Percentiles rank a stretch among this genome's conserved stretches.
Conservation (phyloP, 1,140 invertebrate genomes). For the Bradysia coprophila region DNA sequence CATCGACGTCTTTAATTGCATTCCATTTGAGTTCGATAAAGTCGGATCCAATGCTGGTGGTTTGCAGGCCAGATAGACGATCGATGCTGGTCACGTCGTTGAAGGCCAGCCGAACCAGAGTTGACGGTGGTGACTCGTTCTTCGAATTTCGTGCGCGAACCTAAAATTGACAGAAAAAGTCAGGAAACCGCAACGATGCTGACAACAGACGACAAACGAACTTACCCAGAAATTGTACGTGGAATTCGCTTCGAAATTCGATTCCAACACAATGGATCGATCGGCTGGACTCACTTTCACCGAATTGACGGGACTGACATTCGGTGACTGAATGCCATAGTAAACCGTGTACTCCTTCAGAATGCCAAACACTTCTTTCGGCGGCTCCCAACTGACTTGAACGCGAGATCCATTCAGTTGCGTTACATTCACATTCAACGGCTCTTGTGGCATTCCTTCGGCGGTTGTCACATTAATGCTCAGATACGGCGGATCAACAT, state of each 20-base stretch:
- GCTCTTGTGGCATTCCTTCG: slow-evolving; percentile 44
- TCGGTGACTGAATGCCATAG: slow-evolving; percentile 21
- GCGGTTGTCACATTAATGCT: slow-evolving; percentile 37
- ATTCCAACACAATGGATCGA: slow-evolving; percentile 28
- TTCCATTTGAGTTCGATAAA: slow-evolving; percentile 40
- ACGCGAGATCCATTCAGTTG: slow-evolving; percentile 43
- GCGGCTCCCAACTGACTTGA: slow-evolving; percentile 44
- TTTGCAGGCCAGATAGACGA: slow-evolving; percentile 32
- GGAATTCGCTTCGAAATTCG: slow-evolving; percentile 35
- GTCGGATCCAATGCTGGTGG: slow-evolving; percentile 26
- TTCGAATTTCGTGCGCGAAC: slow-evolving; percentile 43
- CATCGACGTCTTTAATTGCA: slow-evolving; percentile 32
- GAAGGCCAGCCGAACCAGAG: slow-evolving; percentile 32
- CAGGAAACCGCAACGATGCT: slow-evolving; percentile 1
- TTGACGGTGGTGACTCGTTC: slow-evolving; percentile 35
- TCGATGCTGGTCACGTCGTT: slow-evolving; percentile 40
- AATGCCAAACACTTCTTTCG: slow-evolving; percentile 36
- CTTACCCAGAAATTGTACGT: slow-evolving; percentile 60
- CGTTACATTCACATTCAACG: slow-evolving; percentile 37
- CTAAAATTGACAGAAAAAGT: slow-evolving; percentile 17
- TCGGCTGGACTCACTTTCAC: slow-evolving; percentile 16
- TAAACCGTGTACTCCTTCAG: slow-evolving; percentile 41
- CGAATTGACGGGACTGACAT: slow-evolving; percentile 24
- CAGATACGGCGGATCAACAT: slow-evolving; percentile 31
- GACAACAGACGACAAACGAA: background rate